Base-by-base conservation (phyloP, 2,888 invertebrate species). In the Agonopterix alstromeriana region DNA sequence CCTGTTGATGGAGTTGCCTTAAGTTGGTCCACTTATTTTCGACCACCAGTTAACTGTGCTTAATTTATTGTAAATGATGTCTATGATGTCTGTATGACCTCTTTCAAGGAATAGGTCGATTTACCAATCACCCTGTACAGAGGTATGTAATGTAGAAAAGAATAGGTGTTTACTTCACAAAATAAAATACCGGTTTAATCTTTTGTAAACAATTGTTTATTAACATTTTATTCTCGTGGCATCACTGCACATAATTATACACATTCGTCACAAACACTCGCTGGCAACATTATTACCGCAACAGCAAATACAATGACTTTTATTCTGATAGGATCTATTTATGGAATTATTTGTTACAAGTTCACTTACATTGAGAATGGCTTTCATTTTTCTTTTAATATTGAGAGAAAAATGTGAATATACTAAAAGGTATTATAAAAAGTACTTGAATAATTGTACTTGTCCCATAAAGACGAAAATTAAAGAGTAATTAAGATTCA, bases 181-280 rank as follows among this genome's bases (percentile, higher is more conserved):
- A 86, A 78, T 75, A 64, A 87, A 85, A 85, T 74, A 53, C 65
- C 53, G 55, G 54, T 58, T 59, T 80, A 79, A 84, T 88, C 83
- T 89, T 89, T 89, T 88, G 87, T 89, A 89, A 89, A 89, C 89
- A 89, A 89, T 88, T 89, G 87, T 89, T 88, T 88, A 87, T 89
- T 89, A 89, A 89, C 88, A 88, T 89, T 85, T 88, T 88, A 88
- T 82, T 80, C 77, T 85, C 75, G 76, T 75, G 79, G 82, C 82
- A 80, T 82, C 75, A 71, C 77, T 78, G 80, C 82, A 80, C 71
- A 77, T 74, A 77, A 71, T 78, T 73, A 65, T 68, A 82, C 79
- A 80, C 81, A 75, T 77, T 73, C 81, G 73, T 82, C 80, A 74
- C 79, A 73, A 65, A 76, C 79, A 82, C 73, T 73, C 76, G 70